A percentile compares a stretch with the other conserved stretches of the same genome.
Evolutionary conservation across 2,113 vertebrate species (phyloP).

Genomic region (Anas platyrhynchos): DNA sequence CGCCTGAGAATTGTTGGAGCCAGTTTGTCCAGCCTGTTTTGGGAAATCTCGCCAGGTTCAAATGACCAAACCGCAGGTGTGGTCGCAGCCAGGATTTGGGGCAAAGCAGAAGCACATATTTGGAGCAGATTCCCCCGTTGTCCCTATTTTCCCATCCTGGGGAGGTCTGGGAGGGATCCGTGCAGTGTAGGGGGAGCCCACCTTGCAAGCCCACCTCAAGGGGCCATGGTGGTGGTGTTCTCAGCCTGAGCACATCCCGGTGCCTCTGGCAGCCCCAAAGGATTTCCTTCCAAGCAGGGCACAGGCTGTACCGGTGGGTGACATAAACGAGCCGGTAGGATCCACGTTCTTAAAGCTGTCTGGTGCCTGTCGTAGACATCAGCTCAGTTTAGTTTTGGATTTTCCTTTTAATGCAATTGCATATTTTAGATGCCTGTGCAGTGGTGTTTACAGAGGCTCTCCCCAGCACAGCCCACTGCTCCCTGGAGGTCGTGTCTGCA

Average conservation of each 20-base stretch:
- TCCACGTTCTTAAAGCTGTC: not conserved
- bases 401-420: not conserved
- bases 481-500: not conserved
- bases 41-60: not conserved
- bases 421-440: rapidly evolving
- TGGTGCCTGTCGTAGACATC: not conserved
- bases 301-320: not conserved
- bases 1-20: not conserved
- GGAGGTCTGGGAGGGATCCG: rapidly evolving
- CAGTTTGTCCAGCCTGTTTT: not conserved
- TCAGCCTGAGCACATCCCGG: not conserved
- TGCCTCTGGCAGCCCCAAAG: not conserved
- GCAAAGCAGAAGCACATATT: not conserved
- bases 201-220: too few species aligned
- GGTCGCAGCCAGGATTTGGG: not conserved
- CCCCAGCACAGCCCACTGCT: not conserved
- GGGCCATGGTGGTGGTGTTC: rapidly evolving
- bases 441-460: not conserved
- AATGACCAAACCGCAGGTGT: not conserved
- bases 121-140: not conserved
- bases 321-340: rapidly evolving
- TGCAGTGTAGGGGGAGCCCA: not conserved
- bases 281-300: not conserved
- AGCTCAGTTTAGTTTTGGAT: not conserved
- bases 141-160: not conserved